Base-by-base conservation (phyloP, 2,113 vertebrate species). In the Limanda limanda region DNA sequence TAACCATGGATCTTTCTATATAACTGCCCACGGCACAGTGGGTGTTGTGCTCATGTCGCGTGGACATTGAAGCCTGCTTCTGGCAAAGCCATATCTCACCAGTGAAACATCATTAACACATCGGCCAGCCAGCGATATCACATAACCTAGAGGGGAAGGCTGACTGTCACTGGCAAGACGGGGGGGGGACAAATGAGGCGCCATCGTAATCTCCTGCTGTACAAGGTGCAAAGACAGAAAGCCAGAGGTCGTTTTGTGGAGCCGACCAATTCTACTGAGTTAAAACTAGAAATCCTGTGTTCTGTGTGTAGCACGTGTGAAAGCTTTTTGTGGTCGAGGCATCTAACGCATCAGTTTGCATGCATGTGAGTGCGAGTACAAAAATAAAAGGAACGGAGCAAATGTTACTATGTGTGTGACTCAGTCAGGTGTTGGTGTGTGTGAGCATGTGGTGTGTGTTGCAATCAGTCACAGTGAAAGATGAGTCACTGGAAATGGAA, bases 171-270 rank as follows among this genome's bases (percentile, higher is more conserved):
- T 47, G 66, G 76, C 21, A 27, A 68, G 56, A 48, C 40, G 70
- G 68, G 3, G 18, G 18, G n/a, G 23, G 18, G 25, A 17, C 25
- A 31, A 14, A 76, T 60, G 17, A 17, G 42, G 18, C 21, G 23
- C 57, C 23, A 15, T 51, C 54, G 40, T 62, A 66, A 83, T 86
- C 82, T 74, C 70, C 63, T 35, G 56, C 63, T 31, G 74, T 21
- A 64, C 62, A 61, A 68, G 61, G 84, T 83, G 82, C 55, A 23
- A 71, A 86, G 76, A 79, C 74, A 70, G 55, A 87, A 76, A 79
- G 71, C 78, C 84, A 87, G 61, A 75, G 79, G 79, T 86, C 73
- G 68, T 68, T 82, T 54, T 72, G 57, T 48, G 72, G 78, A 79
- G 55, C 70, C 64, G 56, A 37, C 37, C 15, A 37, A 27, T 77